Evolutionary conservation across 2,888 invertebrate genomes (phyloP).

Genomic region (Ptycholaimellus sp.): DNA sequence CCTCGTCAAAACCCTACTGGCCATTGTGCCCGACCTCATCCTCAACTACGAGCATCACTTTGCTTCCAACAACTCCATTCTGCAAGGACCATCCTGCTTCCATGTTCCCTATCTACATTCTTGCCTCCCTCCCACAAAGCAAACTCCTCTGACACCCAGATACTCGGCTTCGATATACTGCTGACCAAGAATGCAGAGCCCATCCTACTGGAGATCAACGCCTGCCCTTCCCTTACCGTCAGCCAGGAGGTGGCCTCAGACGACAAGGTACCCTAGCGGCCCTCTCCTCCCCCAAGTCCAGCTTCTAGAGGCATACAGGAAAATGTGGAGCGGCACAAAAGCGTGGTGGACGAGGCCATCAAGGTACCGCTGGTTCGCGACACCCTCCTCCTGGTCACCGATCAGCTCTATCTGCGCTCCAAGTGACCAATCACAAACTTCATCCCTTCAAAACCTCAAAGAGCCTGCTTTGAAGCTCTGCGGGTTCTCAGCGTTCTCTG

Average conservation of each 20-base stretch:
- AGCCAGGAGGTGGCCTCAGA: constrained; percentile 21
- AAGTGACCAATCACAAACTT: no score
- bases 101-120: constrained; percentile 24
- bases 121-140: not conserved
- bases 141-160: no score
- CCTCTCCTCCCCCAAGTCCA: not conserved
- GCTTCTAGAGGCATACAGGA: not conserved
- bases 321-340: not conserved
- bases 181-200: constrained; percentile 28
- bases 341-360: constrained; percentile 25
- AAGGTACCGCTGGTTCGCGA: constrained; percentile 31
- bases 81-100: constrained; percentile 29
- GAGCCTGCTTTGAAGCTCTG: no score
- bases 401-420: no score
- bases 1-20: constrained; percentile 30
- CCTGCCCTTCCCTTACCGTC: constrained; percentile 31
- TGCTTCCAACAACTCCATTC: constrained; percentile 14
- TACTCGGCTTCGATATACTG: constrained; percentile 33
- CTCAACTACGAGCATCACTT: constrained; percentile 26
- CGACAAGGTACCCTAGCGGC: not conserved
- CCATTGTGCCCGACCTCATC: constrained; percentile 31
- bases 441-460: no score
- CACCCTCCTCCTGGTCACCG: constrained; percentile 27
- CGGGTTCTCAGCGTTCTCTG: no score
- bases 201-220: constrained; percentile 32